A percentile compares a stretch with the other conserved stretches of the same genome.
phyloP scores from a whole-genome alignment of 2,888 invertebrate species.

The Micoletzkya japonica region DNA sequence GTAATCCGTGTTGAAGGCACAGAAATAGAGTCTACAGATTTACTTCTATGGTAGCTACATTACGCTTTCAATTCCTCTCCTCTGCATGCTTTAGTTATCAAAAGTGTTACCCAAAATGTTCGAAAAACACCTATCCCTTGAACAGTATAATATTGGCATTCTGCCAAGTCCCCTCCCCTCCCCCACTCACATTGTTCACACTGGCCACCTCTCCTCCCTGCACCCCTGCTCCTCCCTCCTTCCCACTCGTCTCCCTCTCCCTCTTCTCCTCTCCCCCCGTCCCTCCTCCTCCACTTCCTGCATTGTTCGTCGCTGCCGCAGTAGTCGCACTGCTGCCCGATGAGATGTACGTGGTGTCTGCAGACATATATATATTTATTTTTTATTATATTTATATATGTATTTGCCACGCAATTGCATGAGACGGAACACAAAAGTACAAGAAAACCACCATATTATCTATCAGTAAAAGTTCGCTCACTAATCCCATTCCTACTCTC shows the following conservation, averaged over 20 bases:
- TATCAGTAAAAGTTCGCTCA: too few species aligned
- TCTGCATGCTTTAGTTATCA: constrained; percentile 18
- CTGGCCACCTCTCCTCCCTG: constrained; percentile 26
- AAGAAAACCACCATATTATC: too few species aligned
- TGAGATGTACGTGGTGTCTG: too few species aligned
- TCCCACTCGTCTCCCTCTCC: not conserved
- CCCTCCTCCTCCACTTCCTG: not conserved
- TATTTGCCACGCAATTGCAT: too few species aligned
- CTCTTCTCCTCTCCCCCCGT: constrained; percentile 1
- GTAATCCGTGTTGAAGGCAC: too few species aligned
- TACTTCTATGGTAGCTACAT: not conserved
- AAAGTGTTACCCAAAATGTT: not conserved
- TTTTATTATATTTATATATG: too few species aligned
- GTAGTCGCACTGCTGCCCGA: too few species aligned
- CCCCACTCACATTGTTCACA: constrained; percentile 12
- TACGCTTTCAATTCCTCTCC: constrained; percentile 21
- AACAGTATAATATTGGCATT: not conserved
- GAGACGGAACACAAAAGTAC: too few species aligned
- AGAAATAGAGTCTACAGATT: too few species aligned
- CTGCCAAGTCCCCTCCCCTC: constrained; percentile 12
- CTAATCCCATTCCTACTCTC: not conserved
- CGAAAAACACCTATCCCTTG: not conserved
- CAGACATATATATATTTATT: too few species aligned
- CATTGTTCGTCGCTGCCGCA: too few species aligned
- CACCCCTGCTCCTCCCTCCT: not conserved